phyloP scores from a whole-genome alignment of 2,797 vertebrate species.

The Margarornis squamiger region DNA sequence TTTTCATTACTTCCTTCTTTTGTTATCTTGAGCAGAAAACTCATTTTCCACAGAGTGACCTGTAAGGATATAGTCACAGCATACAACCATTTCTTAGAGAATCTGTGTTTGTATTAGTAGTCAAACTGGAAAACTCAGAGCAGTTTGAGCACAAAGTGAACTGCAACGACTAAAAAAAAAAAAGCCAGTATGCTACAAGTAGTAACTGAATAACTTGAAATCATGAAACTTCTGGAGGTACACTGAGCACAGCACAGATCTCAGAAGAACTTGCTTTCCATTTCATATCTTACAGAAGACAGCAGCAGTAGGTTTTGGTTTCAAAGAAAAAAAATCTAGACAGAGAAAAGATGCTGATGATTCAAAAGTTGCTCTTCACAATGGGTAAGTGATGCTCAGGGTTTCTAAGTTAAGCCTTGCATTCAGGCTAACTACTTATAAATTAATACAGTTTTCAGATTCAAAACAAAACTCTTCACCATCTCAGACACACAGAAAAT shows the following conservation, averaged over 20 bases:
- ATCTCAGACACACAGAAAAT: neutral
- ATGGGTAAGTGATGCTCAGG: neutral
- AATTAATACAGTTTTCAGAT: neutral
- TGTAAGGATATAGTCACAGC: neutral
- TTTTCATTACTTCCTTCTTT: neutral
- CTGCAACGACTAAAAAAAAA: neutral
- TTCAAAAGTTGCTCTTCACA: neutral
- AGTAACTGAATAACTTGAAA: neutral
- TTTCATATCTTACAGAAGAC: neutral
- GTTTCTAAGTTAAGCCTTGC: neutral
- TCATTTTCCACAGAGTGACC: neutral
- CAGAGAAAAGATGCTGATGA: accelerated
- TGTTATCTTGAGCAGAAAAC: neutral
- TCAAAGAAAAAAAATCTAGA: neutral
- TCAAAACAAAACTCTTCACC: neutral
- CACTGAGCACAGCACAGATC: neutral
- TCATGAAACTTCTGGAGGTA: neutral
- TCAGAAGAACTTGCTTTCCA: neutral
- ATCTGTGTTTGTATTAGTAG: neutral
- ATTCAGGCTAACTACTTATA: neutral
- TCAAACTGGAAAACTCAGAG: neutral
- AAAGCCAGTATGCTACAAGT: neutral
- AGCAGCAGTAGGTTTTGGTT: neutral
- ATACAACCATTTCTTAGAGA: neutral
- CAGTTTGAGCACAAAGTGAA: neutral